phyloP scores from a whole-genome alignment of 2,113 vertebrate genomes.

The Osmerus mordax region DNA sequence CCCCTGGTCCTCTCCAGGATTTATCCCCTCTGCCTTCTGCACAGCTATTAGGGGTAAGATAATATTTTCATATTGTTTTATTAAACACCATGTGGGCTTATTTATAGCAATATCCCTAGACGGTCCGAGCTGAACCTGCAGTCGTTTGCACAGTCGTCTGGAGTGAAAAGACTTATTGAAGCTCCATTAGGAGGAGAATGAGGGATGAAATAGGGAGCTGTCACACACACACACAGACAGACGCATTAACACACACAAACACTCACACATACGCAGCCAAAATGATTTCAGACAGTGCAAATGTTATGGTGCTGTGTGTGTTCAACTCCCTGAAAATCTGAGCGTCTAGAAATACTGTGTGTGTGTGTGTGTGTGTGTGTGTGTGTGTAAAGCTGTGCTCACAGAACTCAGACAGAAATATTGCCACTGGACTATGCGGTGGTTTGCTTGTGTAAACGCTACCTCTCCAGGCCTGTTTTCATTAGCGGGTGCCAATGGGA shows the following conservation, averaged over 20 bases:
- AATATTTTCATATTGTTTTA: conserved; percentile 67
- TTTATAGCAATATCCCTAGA: conserved; percentile 53
- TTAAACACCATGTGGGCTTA: conserved; percentile 61
- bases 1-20: conserved; percentile 30
- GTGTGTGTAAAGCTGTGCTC: conserved; percentile 16
- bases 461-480: not conserved
- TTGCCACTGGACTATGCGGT: not conserved
- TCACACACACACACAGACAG: conserved; percentile 19
- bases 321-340: not conserved
- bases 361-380: conserved; percentile 17
- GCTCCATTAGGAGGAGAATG: conserved; percentile 16
- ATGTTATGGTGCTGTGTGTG: not conserved
- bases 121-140: conserved; percentile 5
- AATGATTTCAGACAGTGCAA: too few relatives aligned
- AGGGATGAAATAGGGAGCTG: conserved; percentile 48
- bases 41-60: conserved; percentile 49
- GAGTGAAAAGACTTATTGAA: conserved; percentile 59
- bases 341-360: conserved; percentile 7
- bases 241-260: not conserved
- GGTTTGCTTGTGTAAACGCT: not conserved
- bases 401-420: conserved; percentile 7
- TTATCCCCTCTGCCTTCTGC: conserved; percentile 51
- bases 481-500: not conserved
- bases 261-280: too few relatives aligned
- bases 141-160: conserved; percentile 37